Evolutionary conservation across 2,113 vertebrate genomes (phyloP), one percentile per base, ranked within the genome.

Genomic region (Amphilophus citrinellus): DNA sequence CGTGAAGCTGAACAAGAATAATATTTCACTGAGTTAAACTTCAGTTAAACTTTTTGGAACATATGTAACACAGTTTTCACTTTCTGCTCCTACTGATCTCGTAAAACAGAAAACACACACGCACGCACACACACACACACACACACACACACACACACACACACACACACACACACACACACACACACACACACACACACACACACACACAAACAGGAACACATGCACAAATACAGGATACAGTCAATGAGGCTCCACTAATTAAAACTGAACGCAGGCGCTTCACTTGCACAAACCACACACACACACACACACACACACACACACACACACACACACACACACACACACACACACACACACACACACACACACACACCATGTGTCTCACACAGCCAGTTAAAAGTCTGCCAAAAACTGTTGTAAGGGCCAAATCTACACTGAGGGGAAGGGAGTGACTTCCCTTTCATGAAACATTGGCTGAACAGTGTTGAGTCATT

Each of bases 211-310:
- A 50, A 1, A 58, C 37, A 44, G 53, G 24, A 47, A 76, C 18
- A 77, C 47, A 81, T 32, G 58, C 47, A 81, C 73, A 88, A 84
- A 88, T 14, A 56, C 87, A 89, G 87, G 87, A 89, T 71, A 61
- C 62, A 87, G 88, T 77, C 88, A 82, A 30, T 27, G 24, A 73
- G 88, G 61, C 88, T 87, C 85, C 79, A 78, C n/a, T 53, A 30
- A 85, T 85, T 71, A 85, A 86, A 83, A 63, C 10, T 39, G 37
- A 83, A 50, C 0, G 8, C 57, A 58, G 11, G 22, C 66, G 20
- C 0, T 24, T 71, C 5, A 50, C 9, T 50, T 50, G 65, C 15
- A 15, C 24, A 20, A 50, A 71, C 30, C 24, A 50, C 14, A 63
- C 35, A 59, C 42, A 22, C 17, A 18, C 30, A 18, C 27, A 68